These are phyloP conservation scores for Austrofundulus limnaeus DNA, from an alignment of 2,113 vertebrate genomes.

Conservation along the genomic window DNA sequence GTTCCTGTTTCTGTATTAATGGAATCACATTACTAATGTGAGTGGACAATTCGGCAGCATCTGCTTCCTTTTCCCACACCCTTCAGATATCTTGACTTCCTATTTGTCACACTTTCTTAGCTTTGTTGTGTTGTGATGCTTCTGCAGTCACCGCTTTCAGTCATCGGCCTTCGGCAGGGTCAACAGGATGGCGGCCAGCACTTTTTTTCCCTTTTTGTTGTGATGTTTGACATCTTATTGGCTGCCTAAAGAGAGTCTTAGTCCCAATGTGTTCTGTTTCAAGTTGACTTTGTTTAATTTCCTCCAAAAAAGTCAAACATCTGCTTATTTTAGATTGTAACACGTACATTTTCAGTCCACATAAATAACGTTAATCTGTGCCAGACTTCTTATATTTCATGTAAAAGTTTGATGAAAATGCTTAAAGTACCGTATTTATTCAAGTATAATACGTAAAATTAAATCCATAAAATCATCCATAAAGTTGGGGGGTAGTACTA, in stretches of 20 bases:
- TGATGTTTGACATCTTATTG: constrained; percentile 4
- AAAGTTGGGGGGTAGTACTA: too few species aligned
- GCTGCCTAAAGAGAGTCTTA: constrained; percentile 17
- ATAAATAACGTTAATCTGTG: neutral
- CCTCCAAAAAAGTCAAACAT: constrained; percentile 16
- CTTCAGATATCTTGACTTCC: constrained; percentile 8
- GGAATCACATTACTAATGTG: constrained; percentile 25
- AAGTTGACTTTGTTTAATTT: constrained; percentile 1
- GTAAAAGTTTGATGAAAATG: neutral
- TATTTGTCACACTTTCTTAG: constrained; percentile 12
- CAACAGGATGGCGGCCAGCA: constrained; percentile 11
- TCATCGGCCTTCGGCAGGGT: constrained; percentile 18
- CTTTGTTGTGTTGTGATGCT: constrained; percentile 3
- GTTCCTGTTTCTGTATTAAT: constrained; percentile 20
- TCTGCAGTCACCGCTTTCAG: constrained; percentile 8
- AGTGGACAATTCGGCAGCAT: constrained; percentile 31
- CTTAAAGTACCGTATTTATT: too few species aligned
- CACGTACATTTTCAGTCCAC: neutral
- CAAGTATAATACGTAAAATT: too few species aligned
- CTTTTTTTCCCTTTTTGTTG: neutral
- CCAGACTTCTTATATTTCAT: neutral
- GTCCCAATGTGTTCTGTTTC: constrained; percentile 26
- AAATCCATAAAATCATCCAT: too few species aligned
- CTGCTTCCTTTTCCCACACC: constrained; percentile 26
- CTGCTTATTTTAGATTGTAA: constrained; percentile 22